phyloP scores from a whole-genome alignment of 2,888 invertebrate species.

The Myopa testacea region DNA sequence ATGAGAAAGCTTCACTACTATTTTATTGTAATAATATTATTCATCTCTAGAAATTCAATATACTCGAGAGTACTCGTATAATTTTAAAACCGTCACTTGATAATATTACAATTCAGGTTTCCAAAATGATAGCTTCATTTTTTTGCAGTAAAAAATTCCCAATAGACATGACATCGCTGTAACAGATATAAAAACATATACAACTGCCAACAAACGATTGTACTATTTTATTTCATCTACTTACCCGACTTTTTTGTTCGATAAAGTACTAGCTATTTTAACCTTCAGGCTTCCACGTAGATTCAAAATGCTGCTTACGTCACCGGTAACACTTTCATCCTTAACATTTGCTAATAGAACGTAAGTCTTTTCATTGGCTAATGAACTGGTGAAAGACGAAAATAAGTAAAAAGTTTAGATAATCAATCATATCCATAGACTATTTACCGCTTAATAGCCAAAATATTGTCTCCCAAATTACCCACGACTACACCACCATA shows the following conservation, averaged over 20 bases:
- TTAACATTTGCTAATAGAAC: slow-evolving; percentile 70
- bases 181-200: slow-evolving; percentile 26
- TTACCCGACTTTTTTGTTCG: slow-evolving; percentile 58
- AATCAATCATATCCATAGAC: not conserved
- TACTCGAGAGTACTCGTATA: too few relatives aligned
- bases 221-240: slow-evolving; percentile 26
- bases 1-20: too few relatives aligned
- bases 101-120: slow-evolving; percentile 37
- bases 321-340: slow-evolving; percentile 54
- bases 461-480: slow-evolving; percentile 56
- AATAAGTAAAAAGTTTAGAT: not conserved
- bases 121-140: slow-evolving; percentile 62
- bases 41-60: too few relatives aligned
- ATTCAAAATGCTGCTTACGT: slow-evolving; percentile 59
- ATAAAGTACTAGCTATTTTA: slow-evolving; percentile 56
- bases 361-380: slow-evolving; percentile 60
- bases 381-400: slow-evolving; percentile 42
- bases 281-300: slow-evolving; percentile 52
- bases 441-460: slow-evolving; percentile 58
- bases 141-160: slow-evolving; percentile 54
- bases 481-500: slow-evolving; percentile 56
- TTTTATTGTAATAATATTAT: too few relatives aligned
- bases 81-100: not conserved
- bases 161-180: slow-evolving; percentile 53
- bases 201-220: too few relatives aligned